These are phyloP conservation scores for Melangyna quadrimaculata DNA, from an alignment of 2,888 invertebrate species.

Conservation along the genomic window DNA sequence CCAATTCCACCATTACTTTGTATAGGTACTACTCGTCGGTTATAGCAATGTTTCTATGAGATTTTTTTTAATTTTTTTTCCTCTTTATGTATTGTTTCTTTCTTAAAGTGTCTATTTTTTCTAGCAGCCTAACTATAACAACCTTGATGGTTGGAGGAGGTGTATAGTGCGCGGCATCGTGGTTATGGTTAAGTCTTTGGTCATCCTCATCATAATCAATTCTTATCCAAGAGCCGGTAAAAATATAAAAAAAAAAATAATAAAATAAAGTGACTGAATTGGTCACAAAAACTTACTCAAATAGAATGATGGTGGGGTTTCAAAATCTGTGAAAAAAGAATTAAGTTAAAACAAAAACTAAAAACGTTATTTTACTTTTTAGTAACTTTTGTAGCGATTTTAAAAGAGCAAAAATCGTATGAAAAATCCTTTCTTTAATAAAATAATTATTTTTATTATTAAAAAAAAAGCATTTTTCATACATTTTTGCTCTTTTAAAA, in stretches of 20 bases:
- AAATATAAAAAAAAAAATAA: conserved; percentile 44
- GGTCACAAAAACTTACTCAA: not conserved
- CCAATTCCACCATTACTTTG: not conserved
- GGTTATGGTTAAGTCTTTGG: not conserved
- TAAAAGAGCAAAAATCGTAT: no score
- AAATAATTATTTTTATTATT: no score
- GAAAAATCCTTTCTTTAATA: no score
- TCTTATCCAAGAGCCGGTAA: conserved; percentile 63
- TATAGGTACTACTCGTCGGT: not conserved
- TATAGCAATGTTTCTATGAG: not conserved
- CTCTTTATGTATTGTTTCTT: not conserved
- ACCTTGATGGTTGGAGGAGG: not conserved
- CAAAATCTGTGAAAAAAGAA: no score
- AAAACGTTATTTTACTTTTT: no score
- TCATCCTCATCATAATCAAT: conserved; percentile 43
- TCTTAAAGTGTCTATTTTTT: not conserved
- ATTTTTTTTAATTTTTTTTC: not conserved
- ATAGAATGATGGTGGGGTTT: not conserved
- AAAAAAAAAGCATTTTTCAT: no score
- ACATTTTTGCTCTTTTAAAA: no score
- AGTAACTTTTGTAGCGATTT: no score
- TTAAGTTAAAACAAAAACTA: no score
- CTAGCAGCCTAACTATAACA: not conserved
- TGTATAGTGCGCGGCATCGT: not conserved
- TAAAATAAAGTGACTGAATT: not conserved